Base-by-base conservation (phyloP, 2,888 invertebrate species). In the Limnephilus lunatus region DNA sequence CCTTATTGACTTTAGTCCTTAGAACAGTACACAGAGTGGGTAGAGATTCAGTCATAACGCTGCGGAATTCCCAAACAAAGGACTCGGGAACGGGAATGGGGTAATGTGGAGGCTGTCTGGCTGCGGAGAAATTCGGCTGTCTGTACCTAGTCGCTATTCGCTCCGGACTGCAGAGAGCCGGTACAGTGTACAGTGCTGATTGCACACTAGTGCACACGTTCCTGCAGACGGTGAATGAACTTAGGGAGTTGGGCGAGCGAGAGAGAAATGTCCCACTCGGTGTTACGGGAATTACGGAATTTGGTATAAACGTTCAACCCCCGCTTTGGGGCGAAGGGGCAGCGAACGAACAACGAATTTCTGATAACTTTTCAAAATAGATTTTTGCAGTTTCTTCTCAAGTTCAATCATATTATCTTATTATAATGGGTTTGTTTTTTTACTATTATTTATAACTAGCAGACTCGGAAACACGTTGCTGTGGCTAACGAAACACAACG, bases 181-280 rank as follows among this genome's bases (percentile, higher is more conserved):
- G 19, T 68, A 25, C 25, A 68, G 25, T 48, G 48, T 12, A 31
- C 31, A 31, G 15, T 82, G 82, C 32, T 14, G 83, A 19, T 25
- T 39, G 48, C 48, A 48, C 48, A 48, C 48, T 35, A 19, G 25
- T 39, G 48, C 48, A 48, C 48, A 48, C 48, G 15, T 12, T 15
- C 3, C 48, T 48, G 35, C 83, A 83, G 83, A 83, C 83, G 83
- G 83, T 83, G 83, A 83, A 83, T 25, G 35, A 83, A 32, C 83
- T 35, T 35, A 7, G 31, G 32, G 32, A 83, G 35, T 19, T 39
- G 83, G 14, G 83, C 35, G 32, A 83, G 9, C 83, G 83, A 35
- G 25, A 83, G 83, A 35, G 83, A 83, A 83, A 35, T 83, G 83
- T 83, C 83, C 83, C 83, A 83, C 35, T 83, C 25, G 9, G 1